Evolutionary conservation across 2,797 vertebrate genomes (phyloP).

Genomic region (Pogonophryne albipinna): DNA sequence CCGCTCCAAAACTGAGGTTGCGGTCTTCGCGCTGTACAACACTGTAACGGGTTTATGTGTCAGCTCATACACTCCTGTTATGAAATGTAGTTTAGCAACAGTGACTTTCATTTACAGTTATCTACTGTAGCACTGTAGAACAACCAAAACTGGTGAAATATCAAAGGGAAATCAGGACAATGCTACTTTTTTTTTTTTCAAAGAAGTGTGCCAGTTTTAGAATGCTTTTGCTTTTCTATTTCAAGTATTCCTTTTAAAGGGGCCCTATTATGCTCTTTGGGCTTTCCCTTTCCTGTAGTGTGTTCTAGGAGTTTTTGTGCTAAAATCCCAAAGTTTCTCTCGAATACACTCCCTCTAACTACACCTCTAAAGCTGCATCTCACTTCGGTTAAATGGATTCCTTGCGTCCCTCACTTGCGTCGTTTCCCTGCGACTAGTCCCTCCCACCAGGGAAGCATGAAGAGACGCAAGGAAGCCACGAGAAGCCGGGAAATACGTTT

Average conservation of each 20-base stretch:
- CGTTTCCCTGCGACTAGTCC: too few species aligned
- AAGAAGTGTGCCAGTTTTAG: slow-evolving; percentile 20
- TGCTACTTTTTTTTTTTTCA: slow-evolving; percentile 12
- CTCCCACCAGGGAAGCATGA: too few species aligned
- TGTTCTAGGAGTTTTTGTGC: too few species aligned
- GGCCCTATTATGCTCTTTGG: too few species aligned
- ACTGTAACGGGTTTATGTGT: slow-evolving; percentile 80
- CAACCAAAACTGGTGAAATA: slow-evolving; percentile 69
- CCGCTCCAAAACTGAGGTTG: slow-evolving; percentile 50
- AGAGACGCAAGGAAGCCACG: too few species aligned
- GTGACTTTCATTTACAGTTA: slow-evolving; percentile 43
- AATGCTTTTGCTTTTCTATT: slow-evolving; percentile 4
- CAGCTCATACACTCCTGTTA: slow-evolving; percentile 37
- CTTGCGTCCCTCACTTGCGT: too few species aligned
- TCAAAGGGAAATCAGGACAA: slow-evolving; percentile 53
- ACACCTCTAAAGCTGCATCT: too few species aligned
- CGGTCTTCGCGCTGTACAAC: slow-evolving; percentile 70
- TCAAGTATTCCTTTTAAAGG: slow-evolving; percentile 13
- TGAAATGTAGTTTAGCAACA: slow-evolving; percentile 55
- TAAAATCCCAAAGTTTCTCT: too few species aligned
- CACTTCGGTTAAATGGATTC: too few species aligned
- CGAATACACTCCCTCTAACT: too few species aligned
- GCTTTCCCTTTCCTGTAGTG: too few species aligned
- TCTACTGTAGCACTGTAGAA: slow-evolving; percentile 71
- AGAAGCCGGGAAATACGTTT: too few species aligned